phyloP scores from a whole-genome alignment of 2,888 invertebrate genomes.

The Plagodis dolabraria region DNA sequence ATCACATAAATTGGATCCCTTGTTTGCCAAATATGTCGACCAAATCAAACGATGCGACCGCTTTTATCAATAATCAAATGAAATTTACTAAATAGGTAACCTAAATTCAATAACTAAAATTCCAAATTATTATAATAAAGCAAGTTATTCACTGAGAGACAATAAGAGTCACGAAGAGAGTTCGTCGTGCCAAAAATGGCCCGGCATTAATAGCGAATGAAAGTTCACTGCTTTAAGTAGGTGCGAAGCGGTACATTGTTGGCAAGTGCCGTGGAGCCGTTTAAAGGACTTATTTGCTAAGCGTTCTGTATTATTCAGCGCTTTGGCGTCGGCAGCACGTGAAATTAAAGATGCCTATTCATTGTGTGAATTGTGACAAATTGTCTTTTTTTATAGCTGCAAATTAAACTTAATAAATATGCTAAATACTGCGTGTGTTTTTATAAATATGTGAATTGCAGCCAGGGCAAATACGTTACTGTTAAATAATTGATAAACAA shows the following conservation, averaged over 20 bases:
- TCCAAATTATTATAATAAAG: slow-evolving; percentile 12
- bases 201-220: slow-evolving; percentile 33
- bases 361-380: slow-evolving; percentile 9
- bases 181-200: slow-evolving; percentile 21
- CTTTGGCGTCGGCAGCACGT: slow-evolving; percentile 24
- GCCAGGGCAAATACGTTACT: no score
- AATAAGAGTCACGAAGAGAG: slow-evolving; percentile 19
- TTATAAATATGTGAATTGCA: no score
- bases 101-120: slow-evolving; percentile 8
- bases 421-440: background rate
- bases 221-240: slow-evolving; percentile 42
- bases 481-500: no score
- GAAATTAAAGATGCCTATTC: slow-evolving; percentile 30
- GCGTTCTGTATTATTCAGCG: slow-evolving; percentile 46
- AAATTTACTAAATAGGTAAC: slow-evolving; percentile 2
- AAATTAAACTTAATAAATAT: background rate
- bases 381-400: background rate
- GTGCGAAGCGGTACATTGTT: slow-evolving; percentile 37
- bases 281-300: slow-evolving; percentile 45
- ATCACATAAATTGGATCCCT: slow-evolving; percentile 14
- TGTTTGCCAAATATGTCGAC: slow-evolving; percentile 8
- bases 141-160: slow-evolving; percentile 7
- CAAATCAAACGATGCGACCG: slow-evolving; percentile 14
- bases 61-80: slow-evolving; percentile 5
- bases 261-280: slow-evolving; percentile 31